Conservation (phyloP, 2,113 vertebrate genomes). For the Herpailurus yagouaroundi region DNA sequence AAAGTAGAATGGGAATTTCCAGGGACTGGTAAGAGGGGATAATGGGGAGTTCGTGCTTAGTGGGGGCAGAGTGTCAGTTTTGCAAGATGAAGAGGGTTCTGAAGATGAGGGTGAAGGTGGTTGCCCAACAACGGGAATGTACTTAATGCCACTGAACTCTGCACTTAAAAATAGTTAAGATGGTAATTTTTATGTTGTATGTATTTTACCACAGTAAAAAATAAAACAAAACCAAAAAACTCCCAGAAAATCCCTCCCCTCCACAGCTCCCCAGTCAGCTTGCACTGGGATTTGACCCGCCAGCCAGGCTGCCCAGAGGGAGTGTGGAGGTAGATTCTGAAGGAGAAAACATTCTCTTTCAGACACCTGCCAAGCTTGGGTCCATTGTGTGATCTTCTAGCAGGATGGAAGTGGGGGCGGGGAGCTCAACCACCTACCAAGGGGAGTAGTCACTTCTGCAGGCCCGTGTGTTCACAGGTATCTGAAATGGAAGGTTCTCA, state of each 20-base stretch:
- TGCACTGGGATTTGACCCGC: not conserved
- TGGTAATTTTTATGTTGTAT: not conserved
- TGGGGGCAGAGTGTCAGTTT: not conserved
- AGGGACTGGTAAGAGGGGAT: too few relatives aligned
- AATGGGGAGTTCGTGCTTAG: not conserved
- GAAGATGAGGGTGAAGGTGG: not conserved
- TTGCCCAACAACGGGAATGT: not conserved
- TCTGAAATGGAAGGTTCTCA: not conserved
- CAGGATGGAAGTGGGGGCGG: not conserved
- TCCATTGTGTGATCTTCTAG: not conserved
- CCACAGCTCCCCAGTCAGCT: not conserved
- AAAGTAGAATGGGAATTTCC: not conserved
- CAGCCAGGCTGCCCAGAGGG: not conserved
- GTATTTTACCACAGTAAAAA: not conserved
- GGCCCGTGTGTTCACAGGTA: accelerated
- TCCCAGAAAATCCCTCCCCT: not conserved
- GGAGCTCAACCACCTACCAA: not conserved
- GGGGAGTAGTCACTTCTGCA: not conserved
- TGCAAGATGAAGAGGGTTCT: not conserved
- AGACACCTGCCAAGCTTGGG: not conserved
- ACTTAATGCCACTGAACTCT: not conserved
- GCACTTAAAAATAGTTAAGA: not conserved
- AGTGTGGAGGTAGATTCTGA: not conserved
- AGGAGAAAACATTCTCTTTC: not conserved
- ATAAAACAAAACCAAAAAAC: not conserved